Evolutionary conservation across 2,888 invertebrate genomes (phyloP).

Genomic region (Scotopteryx bipunctaria): DNA sequence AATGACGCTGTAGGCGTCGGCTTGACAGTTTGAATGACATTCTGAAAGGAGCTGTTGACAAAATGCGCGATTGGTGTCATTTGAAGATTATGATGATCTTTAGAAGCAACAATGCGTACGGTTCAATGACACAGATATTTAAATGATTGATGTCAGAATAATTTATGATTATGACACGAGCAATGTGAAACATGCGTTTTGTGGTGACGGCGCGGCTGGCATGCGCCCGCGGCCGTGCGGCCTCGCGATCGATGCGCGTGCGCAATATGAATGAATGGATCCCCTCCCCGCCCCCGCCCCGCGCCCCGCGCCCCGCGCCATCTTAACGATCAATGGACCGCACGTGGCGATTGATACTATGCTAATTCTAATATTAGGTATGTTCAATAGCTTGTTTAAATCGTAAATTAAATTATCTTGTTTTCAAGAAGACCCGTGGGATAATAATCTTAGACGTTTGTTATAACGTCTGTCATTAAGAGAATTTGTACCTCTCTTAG

Average conservation of each 20-base stretch:
- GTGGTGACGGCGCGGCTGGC: slow-evolving; percentile 45
- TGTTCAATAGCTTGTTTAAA: slow-evolving; percentile 19
- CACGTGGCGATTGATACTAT: slow-evolving; percentile 69
- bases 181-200: slow-evolving; percentile 55
- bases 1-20: slow-evolving; percentile 55
- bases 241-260: slow-evolving; percentile 62
- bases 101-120: slow-evolving; percentile 52
- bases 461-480: too few relatives aligned
- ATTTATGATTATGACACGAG: slow-evolving; percentile 60
- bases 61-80: slow-evolving; percentile 47
- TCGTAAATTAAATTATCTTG: slow-evolving; percentile 21
- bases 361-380: slow-evolving; percentile 42
- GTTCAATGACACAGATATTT: slow-evolving; percentile 58
- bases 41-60: slow-evolving; percentile 51
- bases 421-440: slow-evolving; percentile 9
- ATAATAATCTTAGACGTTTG: too few relatives aligned
- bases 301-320: slow-evolving; percentile 52
- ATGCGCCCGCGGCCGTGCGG: slow-evolving; percentile 47
- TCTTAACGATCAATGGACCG: slow-evolving; percentile 68
- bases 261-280: slow-evolving; percentile 75
- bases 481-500: too few relatives aligned
- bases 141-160: slow-evolving; percentile 52
- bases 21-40: slow-evolving; percentile 54
- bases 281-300: slow-evolving; percentile 60
- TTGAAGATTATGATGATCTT: slow-evolving; percentile 50